Percentiles rank a stretch among this genome's conserved stretches.
These are phyloP conservation scores for Cheilosia scutellata DNA, from an alignment of 2,888 invertebrate genomes.

Conservation along the genomic window DNA sequence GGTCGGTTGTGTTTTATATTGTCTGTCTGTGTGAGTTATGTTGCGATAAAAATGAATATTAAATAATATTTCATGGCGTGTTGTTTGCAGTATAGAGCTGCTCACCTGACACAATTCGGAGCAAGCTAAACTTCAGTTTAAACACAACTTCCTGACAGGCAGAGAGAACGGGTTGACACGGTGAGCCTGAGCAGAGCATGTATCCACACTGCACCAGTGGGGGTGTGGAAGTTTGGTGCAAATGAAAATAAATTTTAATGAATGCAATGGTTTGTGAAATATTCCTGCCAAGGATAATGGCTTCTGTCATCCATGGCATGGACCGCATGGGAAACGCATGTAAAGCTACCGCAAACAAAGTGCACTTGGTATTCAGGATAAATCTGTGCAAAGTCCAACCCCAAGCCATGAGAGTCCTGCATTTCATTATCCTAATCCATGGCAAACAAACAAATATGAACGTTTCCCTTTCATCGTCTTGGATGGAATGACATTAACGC, in stretches of 20 bases:
- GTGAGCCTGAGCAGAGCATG: background rate
- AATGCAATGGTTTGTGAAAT: constrained; percentile 14
- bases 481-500: constrained; percentile 65
- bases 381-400: constrained; percentile 8
- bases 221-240: background rate
- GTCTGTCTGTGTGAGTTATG: constrained; percentile 61
- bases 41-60: constrained; percentile 72
- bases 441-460: constrained; percentile 49
- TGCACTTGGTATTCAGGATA: constrained; percentile 25
- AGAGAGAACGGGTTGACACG: background rate
- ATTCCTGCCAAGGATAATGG: constrained; percentile 5
- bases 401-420: background rate
- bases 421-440: constrained; percentile 46
- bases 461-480: constrained; percentile 5
- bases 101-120: constrained; percentile 24
- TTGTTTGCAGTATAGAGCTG: constrained; percentile 15
- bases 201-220: background rate
- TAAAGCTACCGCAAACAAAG: constrained; percentile 17
- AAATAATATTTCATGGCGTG: constrained; percentile 60
- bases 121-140: constrained; percentile 12
- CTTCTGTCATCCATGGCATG: background rate
- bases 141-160: constrained; percentile 11
- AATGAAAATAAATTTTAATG: constrained; percentile 14
- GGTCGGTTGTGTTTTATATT: background rate
- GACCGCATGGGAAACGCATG: background rate